Evolutionary conservation across 2,888 invertebrate genomes (phyloP).

Genomic region (Agriopis marginaria): DNA sequence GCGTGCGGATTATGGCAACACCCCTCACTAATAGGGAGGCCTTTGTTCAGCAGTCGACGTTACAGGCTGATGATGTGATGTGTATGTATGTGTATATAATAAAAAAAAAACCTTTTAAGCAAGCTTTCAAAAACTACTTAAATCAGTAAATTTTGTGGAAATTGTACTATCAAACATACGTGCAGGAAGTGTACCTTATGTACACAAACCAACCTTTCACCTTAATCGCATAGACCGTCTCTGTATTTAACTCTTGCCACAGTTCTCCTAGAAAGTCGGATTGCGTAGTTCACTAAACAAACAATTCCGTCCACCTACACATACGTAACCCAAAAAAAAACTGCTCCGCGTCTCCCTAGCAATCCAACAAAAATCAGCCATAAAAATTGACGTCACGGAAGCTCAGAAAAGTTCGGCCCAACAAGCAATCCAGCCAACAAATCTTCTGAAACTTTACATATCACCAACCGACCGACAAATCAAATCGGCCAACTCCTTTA

Average conservation of each 20-base stretch:
- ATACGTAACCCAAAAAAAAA: constrained; percentile 11
- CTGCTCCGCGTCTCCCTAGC: background rate
- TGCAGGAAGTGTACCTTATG: too few species aligned
- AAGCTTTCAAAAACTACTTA: too few species aligned
- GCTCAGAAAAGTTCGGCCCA: constrained; percentile 24
- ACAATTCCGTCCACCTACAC: background rate
- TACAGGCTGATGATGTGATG: too few species aligned
- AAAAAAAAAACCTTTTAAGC: too few species aligned
- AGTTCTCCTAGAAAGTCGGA: constrained; percentile 4
- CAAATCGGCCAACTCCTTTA: constrained; percentile 36
- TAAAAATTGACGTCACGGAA: constrained; percentile 31
- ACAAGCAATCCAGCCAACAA: constrained; percentile 16
- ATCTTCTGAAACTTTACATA: constrained; percentile 35
- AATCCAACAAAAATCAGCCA: constrained; percentile 28
- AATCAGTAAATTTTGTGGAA: too few species aligned
- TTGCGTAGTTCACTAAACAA: constrained; percentile 15
- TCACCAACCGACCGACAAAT: constrained; percentile 38
- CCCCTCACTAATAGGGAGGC: too few species aligned
- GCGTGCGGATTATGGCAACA: too few species aligned
- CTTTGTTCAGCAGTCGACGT: too few species aligned
- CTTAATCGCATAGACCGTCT: too few species aligned
- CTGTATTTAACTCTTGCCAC: background rate
- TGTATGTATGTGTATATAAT: too few species aligned
- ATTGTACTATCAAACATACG: too few species aligned
- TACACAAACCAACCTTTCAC: too few species aligned